Percentiles rank a stretch among this genome's conserved stretches.
These are phyloP conservation scores for Leptarthrus brevirostris DNA, from an alignment of 2,888 invertebrate genomes.

Conservation along the genomic window DNA sequence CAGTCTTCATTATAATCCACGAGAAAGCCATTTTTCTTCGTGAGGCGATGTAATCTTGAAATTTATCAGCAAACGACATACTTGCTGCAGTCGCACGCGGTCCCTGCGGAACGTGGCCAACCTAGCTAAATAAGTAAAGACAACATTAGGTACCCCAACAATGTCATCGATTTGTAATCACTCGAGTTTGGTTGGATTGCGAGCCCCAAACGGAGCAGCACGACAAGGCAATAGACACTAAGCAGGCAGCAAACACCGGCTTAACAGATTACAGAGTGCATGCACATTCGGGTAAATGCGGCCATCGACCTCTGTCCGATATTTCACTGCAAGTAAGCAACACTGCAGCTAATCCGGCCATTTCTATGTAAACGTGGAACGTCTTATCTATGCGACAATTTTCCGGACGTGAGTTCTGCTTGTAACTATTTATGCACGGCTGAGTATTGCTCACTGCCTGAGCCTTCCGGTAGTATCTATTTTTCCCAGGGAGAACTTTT, in stretches of 20 bases:
- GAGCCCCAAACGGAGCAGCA: background rate
- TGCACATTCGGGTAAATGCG: conserved; percentile 41
- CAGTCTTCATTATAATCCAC: background rate
- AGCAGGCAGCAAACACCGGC: background rate
- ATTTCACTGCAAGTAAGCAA: conserved; percentile 17
- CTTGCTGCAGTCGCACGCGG: background rate
- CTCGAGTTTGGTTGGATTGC: conserved; percentile 14
- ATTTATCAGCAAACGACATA: background rate
- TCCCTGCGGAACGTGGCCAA: background rate
- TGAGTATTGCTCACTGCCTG: background rate
- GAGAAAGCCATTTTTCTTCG: background rate
- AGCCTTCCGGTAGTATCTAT: conserved; percentile 15
- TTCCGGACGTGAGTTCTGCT: conserved; percentile 17
- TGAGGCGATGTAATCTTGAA: conserved; percentile 8
- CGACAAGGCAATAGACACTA: background rate
- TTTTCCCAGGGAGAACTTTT: conserved; percentile 2
- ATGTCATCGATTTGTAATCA: conserved; percentile 33
- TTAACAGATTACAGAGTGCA: conserved; percentile 27
- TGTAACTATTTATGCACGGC: background rate
- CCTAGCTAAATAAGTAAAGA: background rate
- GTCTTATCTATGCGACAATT: conserved; percentile 28
- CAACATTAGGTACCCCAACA: conserved; percentile 1
- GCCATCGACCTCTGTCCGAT: conserved; percentile 41
- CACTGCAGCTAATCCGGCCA: background rate
- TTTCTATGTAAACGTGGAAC: background rate